These are phyloP conservation scores for Cebidichthys violaceus DNA, from an alignment of 2,113 vertebrate genomes.

Conservation along the genomic window DNA sequence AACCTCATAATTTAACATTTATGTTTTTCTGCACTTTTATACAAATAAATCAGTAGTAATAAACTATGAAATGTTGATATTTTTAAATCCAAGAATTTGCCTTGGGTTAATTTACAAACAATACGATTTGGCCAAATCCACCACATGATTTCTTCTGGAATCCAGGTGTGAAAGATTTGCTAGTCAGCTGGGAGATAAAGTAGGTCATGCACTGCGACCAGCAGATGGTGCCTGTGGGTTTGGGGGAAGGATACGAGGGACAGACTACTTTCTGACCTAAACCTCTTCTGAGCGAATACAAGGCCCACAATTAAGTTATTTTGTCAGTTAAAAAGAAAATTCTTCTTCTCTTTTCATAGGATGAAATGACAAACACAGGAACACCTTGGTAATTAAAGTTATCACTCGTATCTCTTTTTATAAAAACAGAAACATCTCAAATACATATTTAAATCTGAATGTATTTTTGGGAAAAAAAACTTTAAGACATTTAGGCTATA, in stretches of 20 bases:
- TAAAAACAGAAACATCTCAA: neutral
- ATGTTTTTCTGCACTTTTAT: constrained; percentile 68
- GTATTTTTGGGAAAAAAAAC: too few relatives aligned
- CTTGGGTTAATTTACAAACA: constrained; percentile 1
- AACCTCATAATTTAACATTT: constrained; percentile 19
- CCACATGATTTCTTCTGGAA: neutral
- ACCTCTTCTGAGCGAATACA: neutral
- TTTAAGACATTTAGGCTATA: too few relatives aligned
- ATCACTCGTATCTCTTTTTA: neutral
- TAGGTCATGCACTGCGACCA: constrained; percentile 29
- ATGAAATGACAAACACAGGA: neutral
- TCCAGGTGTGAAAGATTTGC: constrained; percentile 13
- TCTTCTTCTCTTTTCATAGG: neutral
- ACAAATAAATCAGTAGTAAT: constrained; percentile 60
- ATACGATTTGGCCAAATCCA: neutral
- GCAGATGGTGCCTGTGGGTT: constrained; percentile 58
- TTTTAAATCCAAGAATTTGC: neutral
- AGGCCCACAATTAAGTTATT: neutral
- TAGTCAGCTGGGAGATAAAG: neutral
- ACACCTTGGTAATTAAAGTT: neutral
- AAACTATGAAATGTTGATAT: neutral
- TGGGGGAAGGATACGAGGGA: neutral
- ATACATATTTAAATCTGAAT: neutral
- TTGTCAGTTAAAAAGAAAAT: neutral
- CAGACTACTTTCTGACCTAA: neutral